phyloP scores from a whole-genome alignment of 2,797 vertebrate genomes.

The Phrynocephalus vlangalii region DNA sequence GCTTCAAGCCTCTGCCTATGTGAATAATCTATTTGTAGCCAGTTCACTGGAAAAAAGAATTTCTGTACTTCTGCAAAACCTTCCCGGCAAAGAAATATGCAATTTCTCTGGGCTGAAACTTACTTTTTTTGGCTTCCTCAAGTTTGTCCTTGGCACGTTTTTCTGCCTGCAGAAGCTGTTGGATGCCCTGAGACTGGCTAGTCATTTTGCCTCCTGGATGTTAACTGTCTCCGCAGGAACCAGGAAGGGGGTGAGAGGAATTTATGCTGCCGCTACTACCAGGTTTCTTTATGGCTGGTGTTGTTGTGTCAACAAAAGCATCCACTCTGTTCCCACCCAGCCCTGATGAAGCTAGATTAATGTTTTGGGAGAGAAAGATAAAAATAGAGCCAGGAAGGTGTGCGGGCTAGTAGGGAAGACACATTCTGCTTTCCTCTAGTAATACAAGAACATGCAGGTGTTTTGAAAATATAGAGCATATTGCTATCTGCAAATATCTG shows the following conservation, averaged over 20 bases:
- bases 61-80: constrained; percentile 23
- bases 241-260: not conserved
- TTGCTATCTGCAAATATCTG: not conserved
- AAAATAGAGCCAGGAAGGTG: constrained; percentile 44
- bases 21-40: not conserved
- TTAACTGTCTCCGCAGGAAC: not conserved
- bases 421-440: constrained; percentile 1
- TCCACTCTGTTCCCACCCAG: constrained; percentile 40
- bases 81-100: constrained; percentile 35
- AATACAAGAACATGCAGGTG: not conserved
- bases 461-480: not conserved
- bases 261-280: constrained; percentile 34
- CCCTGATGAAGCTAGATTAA: constrained; percentile 40
- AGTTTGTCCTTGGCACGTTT: constrained; percentile 84
- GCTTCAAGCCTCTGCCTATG: not conserved
- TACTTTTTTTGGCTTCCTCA: constrained; percentile 84
- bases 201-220: constrained; percentile 68
- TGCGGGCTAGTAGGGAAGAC: not conserved
- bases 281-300: constrained; percentile 8
- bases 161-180: constrained; percentile 83
- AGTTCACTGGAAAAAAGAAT: not conserved
- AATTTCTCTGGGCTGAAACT: constrained; percentile 63
- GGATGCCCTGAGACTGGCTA: constrained; percentile 83
- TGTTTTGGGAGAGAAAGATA: constrained; percentile 34
- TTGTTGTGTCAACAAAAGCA: constrained; percentile 60